Percentiles rank a stretch among this genome's conserved stretches.
Evolutionary conservation across 1,140 invertebrate genomes (phyloP).

Genomic region (Tetraneura akinire): DNA sequence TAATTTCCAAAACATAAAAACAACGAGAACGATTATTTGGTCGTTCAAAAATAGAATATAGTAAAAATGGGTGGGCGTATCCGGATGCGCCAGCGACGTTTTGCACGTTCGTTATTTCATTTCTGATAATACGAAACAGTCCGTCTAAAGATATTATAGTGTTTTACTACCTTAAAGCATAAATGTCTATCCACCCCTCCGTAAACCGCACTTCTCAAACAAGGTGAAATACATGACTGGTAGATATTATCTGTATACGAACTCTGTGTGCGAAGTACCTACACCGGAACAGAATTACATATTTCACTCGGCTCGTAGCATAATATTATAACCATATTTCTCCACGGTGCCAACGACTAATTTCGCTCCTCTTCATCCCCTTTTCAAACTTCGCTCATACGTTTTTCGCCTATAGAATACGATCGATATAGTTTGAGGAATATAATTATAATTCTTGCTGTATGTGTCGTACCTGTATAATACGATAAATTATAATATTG

Average conservation of each 20-base stretch:
- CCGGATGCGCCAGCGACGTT: neutral
- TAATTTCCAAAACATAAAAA: too few species aligned
- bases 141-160: neutral
- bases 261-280: neutral
- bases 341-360: neutral
- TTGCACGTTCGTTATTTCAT: neutral
- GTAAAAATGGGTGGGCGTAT: neutral
- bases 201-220: neutral
- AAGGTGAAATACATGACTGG: neutral
- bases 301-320: neutral
- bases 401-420: neutral
- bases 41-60: too few species aligned
- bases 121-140: neutral
- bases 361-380: too few species aligned
- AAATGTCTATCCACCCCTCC: neutral
- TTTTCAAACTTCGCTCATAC: neutral
- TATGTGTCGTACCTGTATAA: too few species aligned
- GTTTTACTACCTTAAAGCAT: slow-evolving; percentile 9
- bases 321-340: neutral
- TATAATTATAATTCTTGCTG: too few species aligned
- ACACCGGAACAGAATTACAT: slow-evolving; percentile 29
- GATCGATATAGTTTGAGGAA: too few species aligned
- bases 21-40: too few species aligned
- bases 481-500: too few species aligned
- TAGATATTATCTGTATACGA: neutral